Evolutionary conservation across 2,888 invertebrate genomes (phyloP), one percentile per base, ranked within the genome.

Genomic region (Parapristionchus giblindavisi): DNA sequence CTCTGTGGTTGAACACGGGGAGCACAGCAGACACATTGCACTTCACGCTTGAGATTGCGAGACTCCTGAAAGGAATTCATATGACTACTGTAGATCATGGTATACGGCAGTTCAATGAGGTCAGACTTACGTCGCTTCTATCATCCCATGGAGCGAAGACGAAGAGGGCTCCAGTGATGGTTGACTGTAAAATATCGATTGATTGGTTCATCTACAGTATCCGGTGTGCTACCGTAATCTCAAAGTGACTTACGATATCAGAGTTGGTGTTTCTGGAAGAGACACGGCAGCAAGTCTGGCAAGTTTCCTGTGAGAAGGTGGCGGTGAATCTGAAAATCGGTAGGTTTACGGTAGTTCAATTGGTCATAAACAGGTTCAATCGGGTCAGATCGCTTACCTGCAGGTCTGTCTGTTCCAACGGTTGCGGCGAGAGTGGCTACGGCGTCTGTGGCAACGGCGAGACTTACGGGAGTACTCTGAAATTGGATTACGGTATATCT

Each of bases 221-320:
- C 29, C 36, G 0, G 63, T 11, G 40, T 32, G 17, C 48, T 4
- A 4, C n/a, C n/a, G n/a, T n/a, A n/a, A n/a, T n/a, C n/a, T n/a
- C n/a, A n/a, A n/a, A n/a, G n/a, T n/a, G n/a, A 76, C 83, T 61
- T 27, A 83, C 83, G 29, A 78, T 34, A 51, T 72, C 73, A 61
- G 76, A 76, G 77, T 80, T 77, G 40, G 73, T 66, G 68, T 77
- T 79, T 24, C 80, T 63, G 4, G 79, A 80, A 56, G 83, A 54
- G 68, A 83, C 73, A 54, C 75, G 72, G 72, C 83, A 83, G 77
- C 83, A 83, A 40, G 75, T 78, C 27, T 83, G 75, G 77, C 83
- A 83, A n/a, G 83, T 61, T n/a, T 75, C 77, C n/a, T 78, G 78
- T 27, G 77, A 76, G 79, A 68, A 79, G 63, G 80, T 81, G 71